A percentile compares a stretch with the other conserved stretches of the same genome.
Conservation (phyloP, 2,888 invertebrate species). For the Sinohyriopsis cumingii region DNA sequence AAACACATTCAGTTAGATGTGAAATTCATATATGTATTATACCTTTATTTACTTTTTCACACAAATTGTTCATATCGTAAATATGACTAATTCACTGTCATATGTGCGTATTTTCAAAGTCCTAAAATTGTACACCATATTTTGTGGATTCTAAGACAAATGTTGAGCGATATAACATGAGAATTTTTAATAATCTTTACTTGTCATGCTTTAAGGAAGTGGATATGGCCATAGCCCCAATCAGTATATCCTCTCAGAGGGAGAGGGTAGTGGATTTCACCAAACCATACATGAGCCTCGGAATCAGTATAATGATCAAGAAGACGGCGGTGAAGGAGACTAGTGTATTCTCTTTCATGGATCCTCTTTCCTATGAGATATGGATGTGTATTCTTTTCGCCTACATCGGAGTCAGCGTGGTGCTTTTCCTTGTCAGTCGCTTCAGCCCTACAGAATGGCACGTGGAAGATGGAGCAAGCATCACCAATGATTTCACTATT, state of each 20-base stretch:
- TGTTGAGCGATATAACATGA: no score
- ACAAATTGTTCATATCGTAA: no score
- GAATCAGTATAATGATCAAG: slow-evolving; percentile 95
- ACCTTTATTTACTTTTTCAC: no score
- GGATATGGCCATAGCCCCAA: slow-evolving; percentile 94
- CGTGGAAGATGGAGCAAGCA: slow-evolving; percentile 61
- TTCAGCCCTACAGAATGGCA: slow-evolving; percentile 98
- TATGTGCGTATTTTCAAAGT: no score
- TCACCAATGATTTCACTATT: slow-evolving; percentile 83
- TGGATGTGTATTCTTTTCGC: slow-evolving; percentile 92
- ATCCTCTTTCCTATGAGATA: slow-evolving; percentile 96
- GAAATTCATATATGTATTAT: no score
- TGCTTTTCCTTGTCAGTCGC: slow-evolving; percentile 96
- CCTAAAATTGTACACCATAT: no score
- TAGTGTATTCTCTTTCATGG: slow-evolving; percentile 97
- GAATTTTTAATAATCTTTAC: not conserved
- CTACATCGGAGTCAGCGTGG: slow-evolving; percentile 97
- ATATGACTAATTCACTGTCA: no score
- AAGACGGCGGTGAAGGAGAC: slow-evolving; percentile 92
- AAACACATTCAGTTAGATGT: no score
- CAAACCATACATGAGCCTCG: slow-evolving; percentile 97
- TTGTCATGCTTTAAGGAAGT: slow-evolving; percentile 78
- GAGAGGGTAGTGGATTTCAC: slow-evolving; percentile 97
- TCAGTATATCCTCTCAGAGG: slow-evolving; percentile 93
- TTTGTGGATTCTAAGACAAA: no score